Percentiles rank a stretch among this genome's conserved stretches.
Evolutionary conservation across 2,797 vertebrate genomes (phyloP).

Genomic region (Phataginus tricuspis): DNA sequence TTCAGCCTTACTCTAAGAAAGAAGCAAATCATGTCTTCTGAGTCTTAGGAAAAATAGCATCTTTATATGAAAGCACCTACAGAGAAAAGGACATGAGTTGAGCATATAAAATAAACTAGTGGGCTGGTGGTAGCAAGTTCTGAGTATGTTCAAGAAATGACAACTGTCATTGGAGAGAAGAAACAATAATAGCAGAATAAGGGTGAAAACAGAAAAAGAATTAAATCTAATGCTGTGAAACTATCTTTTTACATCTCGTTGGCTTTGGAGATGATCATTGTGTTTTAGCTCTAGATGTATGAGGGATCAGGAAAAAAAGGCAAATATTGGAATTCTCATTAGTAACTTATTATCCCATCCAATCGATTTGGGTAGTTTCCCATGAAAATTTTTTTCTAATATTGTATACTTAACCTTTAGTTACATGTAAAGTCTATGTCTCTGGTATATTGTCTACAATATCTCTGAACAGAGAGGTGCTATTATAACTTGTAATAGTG

Average conservation of each 20-base stretch:
- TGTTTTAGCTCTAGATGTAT: not conserved
- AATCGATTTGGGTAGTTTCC: slow-evolving; percentile 7
- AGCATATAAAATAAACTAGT: not conserved
- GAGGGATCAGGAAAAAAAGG: not conserved
- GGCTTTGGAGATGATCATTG: not conserved
- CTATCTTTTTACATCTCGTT: not conserved
- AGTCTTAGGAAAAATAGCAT: not conserved
- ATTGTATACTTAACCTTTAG: not conserved
- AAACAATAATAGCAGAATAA: not conserved
- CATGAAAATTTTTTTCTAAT: not conserved
- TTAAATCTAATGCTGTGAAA: not conserved
- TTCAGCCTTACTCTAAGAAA: not conserved
- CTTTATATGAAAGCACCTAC: not conserved
- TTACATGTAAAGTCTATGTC: not conserved
- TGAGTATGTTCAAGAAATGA: not conserved
- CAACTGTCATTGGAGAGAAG: not conserved
- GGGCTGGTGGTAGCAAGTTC: not conserved
- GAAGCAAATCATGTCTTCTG: not conserved
- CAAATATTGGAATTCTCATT: slow-evolving; percentile 5
- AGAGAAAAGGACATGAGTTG: not conserved
- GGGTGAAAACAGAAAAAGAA: not conserved
- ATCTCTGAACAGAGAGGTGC: not conserved
- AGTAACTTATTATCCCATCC: not conserved
- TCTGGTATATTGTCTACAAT: not conserved
- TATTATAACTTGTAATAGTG: not conserved